phyloP scores from a whole-genome alignment of 53 echinoderm and acorn worm genomes.

The Luidia sarsii region DNA sequence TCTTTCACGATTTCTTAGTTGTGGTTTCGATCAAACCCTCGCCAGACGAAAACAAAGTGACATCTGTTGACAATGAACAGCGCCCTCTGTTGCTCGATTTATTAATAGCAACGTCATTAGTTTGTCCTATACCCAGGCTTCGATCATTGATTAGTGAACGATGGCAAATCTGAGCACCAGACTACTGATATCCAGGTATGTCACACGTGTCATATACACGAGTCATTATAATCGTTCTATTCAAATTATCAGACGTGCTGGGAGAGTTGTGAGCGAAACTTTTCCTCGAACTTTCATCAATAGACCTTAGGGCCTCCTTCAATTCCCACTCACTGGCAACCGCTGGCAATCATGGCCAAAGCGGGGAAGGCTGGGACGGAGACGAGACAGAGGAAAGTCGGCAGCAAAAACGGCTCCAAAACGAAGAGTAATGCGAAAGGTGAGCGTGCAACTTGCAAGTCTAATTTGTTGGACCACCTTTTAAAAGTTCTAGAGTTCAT shows the following conservation, averaged over 20 bases:
- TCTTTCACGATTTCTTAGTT: no score
- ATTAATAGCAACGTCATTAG: constrained; percentile 3
- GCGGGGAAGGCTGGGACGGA: constrained; percentile 11
- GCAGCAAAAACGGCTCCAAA: constrained; percentile 53
- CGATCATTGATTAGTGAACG: background rate
- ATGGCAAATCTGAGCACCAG: background rate
- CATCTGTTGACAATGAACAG: constrained; percentile 41
- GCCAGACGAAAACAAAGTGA: background rate
- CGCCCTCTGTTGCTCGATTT: constrained; percentile 19
- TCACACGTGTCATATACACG: constrained; percentile 60
- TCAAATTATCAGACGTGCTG: no score
- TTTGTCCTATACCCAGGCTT: constrained; percentile 1
- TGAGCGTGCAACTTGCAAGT: background rate
- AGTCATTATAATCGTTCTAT: no score
- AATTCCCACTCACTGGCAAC: no score
- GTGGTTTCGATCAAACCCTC: no score
- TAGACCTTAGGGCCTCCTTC: no score
- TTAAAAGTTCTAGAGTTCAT: no score
- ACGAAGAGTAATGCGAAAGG: constrained; percentile 15
- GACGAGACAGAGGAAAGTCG: constrained; percentile 47
- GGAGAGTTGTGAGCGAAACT: no score
- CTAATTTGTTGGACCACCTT: no score
- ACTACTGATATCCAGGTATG: constrained; percentile 28
- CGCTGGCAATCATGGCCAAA: constrained; percentile 21
- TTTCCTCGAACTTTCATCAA: no score